Evolutionary conservation across 2,888 invertebrate species (phyloP), one percentile per base, ranked within the genome.

Genomic region (Drosophila sordidapex): DNA sequence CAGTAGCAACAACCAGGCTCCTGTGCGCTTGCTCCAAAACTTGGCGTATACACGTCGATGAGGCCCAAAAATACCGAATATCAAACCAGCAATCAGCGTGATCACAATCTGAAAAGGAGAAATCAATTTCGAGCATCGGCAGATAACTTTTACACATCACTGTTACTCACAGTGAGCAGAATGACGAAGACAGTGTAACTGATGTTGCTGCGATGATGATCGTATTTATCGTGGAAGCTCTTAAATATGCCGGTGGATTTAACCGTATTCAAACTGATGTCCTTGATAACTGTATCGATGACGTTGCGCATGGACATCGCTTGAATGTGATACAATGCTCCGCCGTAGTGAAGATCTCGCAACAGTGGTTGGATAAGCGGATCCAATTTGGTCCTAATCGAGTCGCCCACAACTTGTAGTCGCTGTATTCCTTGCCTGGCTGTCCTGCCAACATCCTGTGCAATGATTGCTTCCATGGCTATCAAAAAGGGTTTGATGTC

Each of bases 21-120:
- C 90, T 0, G 70, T 67, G 52, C 75, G 52, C 48, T 75, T 83
- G 71, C 76, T 85, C 48, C 74, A 89, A 29, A 74, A 2, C 43
- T 43, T 73, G 15, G 54, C 64, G 21, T 43, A 51, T 68, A 70
- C 6, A 72, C 76, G 13, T 66, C 78, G 31, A 69, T 62, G 60
- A 8, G 65, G 56, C 1, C 79, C 83, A 36, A 70, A 79, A 52
- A 71, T 79, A 3, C 83, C 89, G 6, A 73, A 83, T 0, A 81
- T 10, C 6, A 90, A 38, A 0, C 75, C 79, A 21, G 68, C 35
- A 7, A 76, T 7, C 10, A 90, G 46, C 0, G 70, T 27, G 13
- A 68, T 4, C 0, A 77, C 21, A 36, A 87, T 69, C 88, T 82
- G 15, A 25, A 56, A 38, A 1, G 11, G 15, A 62, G 1, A 15